Evolutionary conservation across 2,888 invertebrate genomes (phyloP), one percentile per base, ranked within the genome.

Genomic region (Leptinotarsa juncta): DNA sequence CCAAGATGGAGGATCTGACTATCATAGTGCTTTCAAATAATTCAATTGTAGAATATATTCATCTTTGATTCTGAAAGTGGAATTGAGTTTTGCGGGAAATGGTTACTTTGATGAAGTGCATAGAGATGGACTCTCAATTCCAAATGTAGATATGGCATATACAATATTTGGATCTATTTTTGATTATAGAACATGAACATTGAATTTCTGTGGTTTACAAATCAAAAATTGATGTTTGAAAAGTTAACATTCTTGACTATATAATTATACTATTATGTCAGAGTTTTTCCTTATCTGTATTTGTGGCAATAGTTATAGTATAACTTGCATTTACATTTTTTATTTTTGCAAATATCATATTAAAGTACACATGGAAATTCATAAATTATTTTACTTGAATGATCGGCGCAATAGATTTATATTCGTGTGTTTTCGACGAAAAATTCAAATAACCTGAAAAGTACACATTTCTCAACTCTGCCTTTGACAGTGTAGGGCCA

Each of bases 151-250:
- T 60, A 60, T 12, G 62, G 50, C 48, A 66, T 67, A 48, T 20
- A 50, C 67, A 7, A 67, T 67, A 48, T 49, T 67, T 49, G 67
- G 16, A 49, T 50, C 3, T 7, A 67, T 49, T 32, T n/a, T 67
- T 16, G 48, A 67, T 67, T 48, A 48, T 18, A 23, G 26, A 23
- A 16, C 32, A 42, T 50, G 50, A 32, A 32, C 7, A 32, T 32
- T 32, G 32, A 42, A 48, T 67, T 67, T 67, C 3, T 49, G 7
- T 49, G 50, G 50, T 49, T 20, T 16, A 20, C 4, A 67, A 48
- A 67, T 50, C 67, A 67, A 49, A 67, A 67, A 67, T n/a, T 49
- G 12, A 49, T 67, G 42, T 49, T 67, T 67, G 50, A 4, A 14
- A 67, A 50, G 16, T 67, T 67, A n/a, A 67, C 50, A 50, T 20